Base-by-base conservation (phyloP, 1,140 invertebrate species). In the Drosophila truncata region DNA sequence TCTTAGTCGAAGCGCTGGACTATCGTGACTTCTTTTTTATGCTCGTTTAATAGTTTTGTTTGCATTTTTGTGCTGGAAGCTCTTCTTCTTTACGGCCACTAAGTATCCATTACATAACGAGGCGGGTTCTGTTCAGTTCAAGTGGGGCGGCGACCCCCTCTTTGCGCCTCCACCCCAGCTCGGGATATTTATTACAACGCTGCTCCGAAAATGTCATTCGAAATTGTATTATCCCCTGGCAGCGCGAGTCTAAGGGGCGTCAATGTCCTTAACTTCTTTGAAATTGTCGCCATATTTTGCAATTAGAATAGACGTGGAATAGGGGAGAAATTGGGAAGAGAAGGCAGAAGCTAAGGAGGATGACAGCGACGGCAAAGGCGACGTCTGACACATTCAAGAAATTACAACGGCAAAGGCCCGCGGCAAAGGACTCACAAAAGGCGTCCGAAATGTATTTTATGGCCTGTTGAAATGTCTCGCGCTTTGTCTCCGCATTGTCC, bases 261-360 rank as follows among this genome's bases (percentile, higher is more conserved):
- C 78, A 87, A 87, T 87, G 83, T 87, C 79, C 71, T 78, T 79
- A 88, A 88, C 76, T 80, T 87, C 84, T 90, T 81, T 81, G 79
- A 80, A 87, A 85, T 85, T 90, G 84, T 88, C 80, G 78, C 82
- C 81, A 91, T 91, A 91, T 88, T 91, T 88, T 78, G 78, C 80
- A 91, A 91, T 87, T 91, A 84, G 83, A 78, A 66, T 62, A 54
- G 69, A 72, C 67, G 66, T 33, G 42, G 72, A 75, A 66, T 54
- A 62, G 64, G 35, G 35, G 23, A 29, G 31, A 29, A 31, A 25
- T 20, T 11, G 35, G 11, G 18, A 18, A 33, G 46, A 54, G 37
- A 41, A 49, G 41, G 47, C 41, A 50, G 42, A 2, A 62, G 65
- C 35, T n/a, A n/a, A 16, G 7, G 31, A 47, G 55, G 49, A 74